phyloP scores from a whole-genome alignment of 2,888 invertebrate genomes.

The Thecocarcelia acutangulata region DNA sequence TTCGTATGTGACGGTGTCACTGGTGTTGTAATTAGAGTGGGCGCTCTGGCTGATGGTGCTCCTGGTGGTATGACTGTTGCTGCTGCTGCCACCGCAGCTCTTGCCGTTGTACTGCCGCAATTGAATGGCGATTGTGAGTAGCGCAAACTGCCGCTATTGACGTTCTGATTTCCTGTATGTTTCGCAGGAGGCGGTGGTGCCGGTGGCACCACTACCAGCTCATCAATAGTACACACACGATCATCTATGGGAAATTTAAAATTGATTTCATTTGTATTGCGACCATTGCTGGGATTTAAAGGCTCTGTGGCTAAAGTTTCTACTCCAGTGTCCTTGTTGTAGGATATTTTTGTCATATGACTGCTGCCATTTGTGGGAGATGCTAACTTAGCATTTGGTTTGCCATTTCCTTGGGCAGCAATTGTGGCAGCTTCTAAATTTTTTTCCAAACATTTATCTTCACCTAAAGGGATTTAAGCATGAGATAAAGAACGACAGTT shows the following conservation, averaged over 20 bases:
- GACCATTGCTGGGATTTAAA: conserved; percentile 70
- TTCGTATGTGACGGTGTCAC: conserved; percentile 60
- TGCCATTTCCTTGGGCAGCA: conserved; percentile 62
- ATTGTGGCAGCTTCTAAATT: conserved; percentile 74
- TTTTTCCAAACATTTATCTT: conserved; percentile 80
- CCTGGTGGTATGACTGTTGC: conserved; percentile 78
- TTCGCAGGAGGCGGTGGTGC: conserved; percentile 75
- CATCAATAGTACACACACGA: conserved; percentile 81
- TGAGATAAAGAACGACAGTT: conserved; percentile 12
- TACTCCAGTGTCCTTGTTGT: conserved; percentile 73
- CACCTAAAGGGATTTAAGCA: conserved; percentile 73
- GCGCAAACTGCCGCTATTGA: conserved; percentile 41
- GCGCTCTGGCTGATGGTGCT: conserved; percentile 73
- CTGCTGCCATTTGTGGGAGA: conserved; percentile 56
- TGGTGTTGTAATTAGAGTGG: conserved; percentile 50
- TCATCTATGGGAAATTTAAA: conserved; percentile 84
- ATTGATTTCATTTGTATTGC: conserved; percentile 82
- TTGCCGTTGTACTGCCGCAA: conserved; percentile 71
- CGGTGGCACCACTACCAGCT: conserved; percentile 78
- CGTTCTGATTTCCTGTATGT: conserved; percentile 58
- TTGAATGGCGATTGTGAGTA: conserved; percentile 53
- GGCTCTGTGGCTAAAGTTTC: conserved; percentile 51
- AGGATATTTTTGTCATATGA: conserved; percentile 71
- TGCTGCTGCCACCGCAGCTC: conserved; percentile 75
- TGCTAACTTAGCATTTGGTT: conserved; percentile 61